Evolutionary conservation across 2,888 invertebrate genomes (phyloP).

Genomic region (Melanophora roralis): DNA sequence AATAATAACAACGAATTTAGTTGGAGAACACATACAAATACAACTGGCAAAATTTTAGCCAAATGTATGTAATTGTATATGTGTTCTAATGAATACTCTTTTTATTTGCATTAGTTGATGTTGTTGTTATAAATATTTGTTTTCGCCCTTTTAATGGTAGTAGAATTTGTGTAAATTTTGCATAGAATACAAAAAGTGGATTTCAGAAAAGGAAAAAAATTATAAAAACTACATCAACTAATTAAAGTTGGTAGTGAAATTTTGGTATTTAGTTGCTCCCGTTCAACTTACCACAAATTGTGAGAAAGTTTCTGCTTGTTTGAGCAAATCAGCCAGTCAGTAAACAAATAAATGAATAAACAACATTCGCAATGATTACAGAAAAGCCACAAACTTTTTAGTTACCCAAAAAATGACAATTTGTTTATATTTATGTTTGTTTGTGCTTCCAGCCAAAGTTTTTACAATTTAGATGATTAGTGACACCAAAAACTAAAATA

Average conservation of each 20-base stretch:
- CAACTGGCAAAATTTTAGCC: neutral
- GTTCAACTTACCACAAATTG: conserved; percentile 1
- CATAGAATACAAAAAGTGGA: neutral
- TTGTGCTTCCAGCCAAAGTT: conserved; percentile 30
- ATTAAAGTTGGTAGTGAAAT: conserved; percentile 53
- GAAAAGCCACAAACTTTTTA: conserved; percentile 37
- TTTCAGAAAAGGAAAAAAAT: neutral
- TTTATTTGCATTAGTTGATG: conserved; percentile 23
- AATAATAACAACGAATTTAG: conserved; percentile 3
- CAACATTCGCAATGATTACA: conserved; percentile 13
- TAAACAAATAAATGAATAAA: neutral
- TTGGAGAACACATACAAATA: neutral
- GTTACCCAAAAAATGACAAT: conserved; percentile 37
- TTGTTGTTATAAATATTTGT: no score
- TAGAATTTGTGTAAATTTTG: conserved; percentile 31
- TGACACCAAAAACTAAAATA: neutral
- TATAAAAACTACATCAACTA: conserved; percentile 41
- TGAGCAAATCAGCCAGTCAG: neutral
- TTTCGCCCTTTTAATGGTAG: conserved; percentile 4
- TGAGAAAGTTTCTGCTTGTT: neutral
- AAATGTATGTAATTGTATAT: neutral
- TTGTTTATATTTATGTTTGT: conserved; percentile 36
- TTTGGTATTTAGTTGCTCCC: conserved; percentile 30
- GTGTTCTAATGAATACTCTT: neutral
- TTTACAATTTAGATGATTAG: conserved; percentile 22